A percentile compares a stretch with the other conserved stretches of the same genome.
Evolutionary conservation across 2,888 invertebrate genomes (phyloP).

Genomic region (Theristus sp.): DNA sequence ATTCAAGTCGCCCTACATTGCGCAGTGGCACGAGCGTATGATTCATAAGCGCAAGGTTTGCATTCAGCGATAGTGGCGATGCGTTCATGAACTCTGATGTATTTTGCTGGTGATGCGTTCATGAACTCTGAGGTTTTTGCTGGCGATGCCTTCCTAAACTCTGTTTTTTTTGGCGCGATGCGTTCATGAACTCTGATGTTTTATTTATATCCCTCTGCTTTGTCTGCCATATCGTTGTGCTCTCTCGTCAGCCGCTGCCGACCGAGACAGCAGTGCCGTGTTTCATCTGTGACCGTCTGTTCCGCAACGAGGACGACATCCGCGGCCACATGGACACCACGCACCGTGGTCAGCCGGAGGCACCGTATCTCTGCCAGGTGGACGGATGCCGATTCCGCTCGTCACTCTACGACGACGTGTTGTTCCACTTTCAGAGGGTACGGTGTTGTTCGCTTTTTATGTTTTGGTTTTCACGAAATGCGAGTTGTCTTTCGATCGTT

Average conservation of each 20-base stretch:
- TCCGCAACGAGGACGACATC: background rate
- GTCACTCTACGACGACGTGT: background rate
- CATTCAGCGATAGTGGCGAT: too few species aligned
- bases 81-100: too few species aligned
- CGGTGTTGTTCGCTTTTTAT: background rate
- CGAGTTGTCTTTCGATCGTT: too few species aligned
- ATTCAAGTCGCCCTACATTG: background rate
- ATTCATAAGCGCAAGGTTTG: background rate
- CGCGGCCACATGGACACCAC: background rate
- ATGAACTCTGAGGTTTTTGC: too few species aligned
- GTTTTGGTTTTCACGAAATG: background rate
- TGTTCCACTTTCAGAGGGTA: background rate
- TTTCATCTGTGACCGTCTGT: background rate
- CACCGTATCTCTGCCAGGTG: background rate
- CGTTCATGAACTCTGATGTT: too few species aligned
- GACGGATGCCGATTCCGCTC: background rate
- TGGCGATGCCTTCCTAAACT: too few species aligned
- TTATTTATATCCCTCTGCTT: too few species aligned
- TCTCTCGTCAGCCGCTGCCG: background rate
- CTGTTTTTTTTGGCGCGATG: too few species aligned
- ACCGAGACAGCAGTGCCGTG: background rate
- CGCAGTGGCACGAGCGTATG: background rate
- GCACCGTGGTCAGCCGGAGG: background rate
- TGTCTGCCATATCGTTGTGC: too few species aligned
- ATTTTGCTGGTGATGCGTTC: too few species aligned